Evolutionary conservation across 1,140 invertebrate species (phyloP), one percentile per base, ranked within the genome.

Genomic region (Drosophila mauritiana): DNA sequence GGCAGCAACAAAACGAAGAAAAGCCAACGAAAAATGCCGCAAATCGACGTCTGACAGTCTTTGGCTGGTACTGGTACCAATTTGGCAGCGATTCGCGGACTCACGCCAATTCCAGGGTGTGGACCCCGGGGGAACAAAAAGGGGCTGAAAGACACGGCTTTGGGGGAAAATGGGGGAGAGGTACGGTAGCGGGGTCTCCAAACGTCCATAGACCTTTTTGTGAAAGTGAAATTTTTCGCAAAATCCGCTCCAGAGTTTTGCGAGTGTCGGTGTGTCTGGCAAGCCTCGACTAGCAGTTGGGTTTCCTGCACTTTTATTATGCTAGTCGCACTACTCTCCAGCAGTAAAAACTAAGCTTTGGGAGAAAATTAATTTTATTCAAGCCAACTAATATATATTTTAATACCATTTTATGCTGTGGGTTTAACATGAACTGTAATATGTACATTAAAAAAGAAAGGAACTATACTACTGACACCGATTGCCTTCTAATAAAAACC

Each of bases 21-120:
- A 80, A 78, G 54, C 58, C 59, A 81, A 81, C 65, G 79, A 73
- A 86, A 86, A 88, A 80, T 75, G 83, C 83, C 72, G 79, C 83
- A 83, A 86, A 88, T 86, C 83, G 83, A 83, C 79, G 80, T 53
- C 82, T 81, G 82, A 81, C 78, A 85, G 82, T 68, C 73, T 75
- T 65, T 68, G 78, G 68, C 78, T 63, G 58, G 58, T 62, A 62
- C 73, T 75, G 81, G 75, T 79, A 88, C 83, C 83, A 88, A 88
- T 83, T 86, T 88, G 83, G 84, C 79, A 73, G 80, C 83, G 67
- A 86, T 82, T 88, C 75, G 83, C 75, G 61, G 54, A 75, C 83
- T 81, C 78, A 86, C 83, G 73, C 77, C 72, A 84, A 37, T 39
- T 53, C 43, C 61, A 58, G 63, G 56, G 68, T 48, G 54, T 34